Evolutionary conservation across 1,140 invertebrate genomes (phyloP).

Genomic region (Caenorhabditis brenneri): DNA sequence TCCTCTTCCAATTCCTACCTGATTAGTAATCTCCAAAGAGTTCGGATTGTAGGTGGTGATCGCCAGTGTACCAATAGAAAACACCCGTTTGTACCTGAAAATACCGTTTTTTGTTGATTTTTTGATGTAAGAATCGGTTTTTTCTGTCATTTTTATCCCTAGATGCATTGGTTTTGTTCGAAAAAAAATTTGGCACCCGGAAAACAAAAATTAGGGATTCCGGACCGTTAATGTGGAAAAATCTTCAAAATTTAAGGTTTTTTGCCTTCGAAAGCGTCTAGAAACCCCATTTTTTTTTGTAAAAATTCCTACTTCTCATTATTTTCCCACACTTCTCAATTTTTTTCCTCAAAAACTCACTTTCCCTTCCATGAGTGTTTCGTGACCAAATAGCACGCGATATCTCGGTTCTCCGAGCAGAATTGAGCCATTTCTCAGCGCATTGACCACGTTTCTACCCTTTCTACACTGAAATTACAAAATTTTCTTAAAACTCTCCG

Average conservation of each 20-base stretch:
- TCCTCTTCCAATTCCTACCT: slow-evolving; percentile 74
- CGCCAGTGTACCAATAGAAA: slow-evolving; percentile 90
- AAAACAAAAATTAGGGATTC: too few species aligned
- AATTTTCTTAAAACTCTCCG: neutral
- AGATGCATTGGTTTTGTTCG: too few species aligned
- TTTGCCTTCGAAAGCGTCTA: too few species aligned
- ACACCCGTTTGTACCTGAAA: slow-evolving; percentile 90
- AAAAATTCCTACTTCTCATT: too few species aligned
- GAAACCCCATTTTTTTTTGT: too few species aligned
- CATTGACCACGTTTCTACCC: neutral
- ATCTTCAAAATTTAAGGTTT: too few species aligned
- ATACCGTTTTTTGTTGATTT: slow-evolving; percentile 8
- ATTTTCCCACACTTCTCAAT: neutral
- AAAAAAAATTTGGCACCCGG: too few species aligned
- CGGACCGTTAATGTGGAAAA: too few species aligned
- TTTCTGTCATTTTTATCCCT: neutral
- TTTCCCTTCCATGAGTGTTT: slow-evolving; percentile 96
- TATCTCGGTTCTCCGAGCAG: slow-evolving; percentile 67
- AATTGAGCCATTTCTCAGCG: slow-evolving; percentile 52
- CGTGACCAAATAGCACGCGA: slow-evolving; percentile 90
- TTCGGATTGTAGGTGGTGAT: slow-evolving; percentile 96
- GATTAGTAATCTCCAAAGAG: slow-evolving; percentile 92
- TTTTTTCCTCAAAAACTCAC: slow-evolving; percentile 74
- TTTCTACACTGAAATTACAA: neutral
- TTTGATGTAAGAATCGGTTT: neutral